These are phyloP conservation scores for Ploceus nigricollis DNA, from an alignment of 2,113 vertebrate species.

Conservation along the genomic window DNA sequence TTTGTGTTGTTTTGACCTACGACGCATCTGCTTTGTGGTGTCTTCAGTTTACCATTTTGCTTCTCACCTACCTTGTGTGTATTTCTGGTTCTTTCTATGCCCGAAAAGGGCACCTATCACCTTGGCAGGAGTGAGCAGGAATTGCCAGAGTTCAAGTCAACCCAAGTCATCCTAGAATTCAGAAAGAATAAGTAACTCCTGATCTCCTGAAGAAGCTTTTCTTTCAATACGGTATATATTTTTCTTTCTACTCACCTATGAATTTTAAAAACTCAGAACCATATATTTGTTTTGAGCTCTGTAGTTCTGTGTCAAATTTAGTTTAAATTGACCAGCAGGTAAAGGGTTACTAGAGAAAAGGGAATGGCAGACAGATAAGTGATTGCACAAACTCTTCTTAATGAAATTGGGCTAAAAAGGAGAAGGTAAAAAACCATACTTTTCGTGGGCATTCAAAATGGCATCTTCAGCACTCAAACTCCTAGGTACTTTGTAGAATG, in stretches of 20 bases:
- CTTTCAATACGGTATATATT: background rate
- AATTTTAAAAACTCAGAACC: background rate
- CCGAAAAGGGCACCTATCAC: background rate
- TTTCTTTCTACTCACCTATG: background rate
- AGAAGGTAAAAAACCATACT: rapidly evolving
- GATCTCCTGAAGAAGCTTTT: background rate
- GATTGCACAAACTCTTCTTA: background rate
- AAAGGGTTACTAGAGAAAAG: background rate
- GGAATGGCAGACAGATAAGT: background rate
- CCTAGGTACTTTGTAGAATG: background rate
- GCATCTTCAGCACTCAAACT: background rate
- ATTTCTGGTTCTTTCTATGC: background rate
- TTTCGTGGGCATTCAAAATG: background rate
- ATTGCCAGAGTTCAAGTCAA: background rate
- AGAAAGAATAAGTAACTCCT: background rate
- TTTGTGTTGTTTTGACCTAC: background rate
- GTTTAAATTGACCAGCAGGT: background rate
- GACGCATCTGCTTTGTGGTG: background rate
- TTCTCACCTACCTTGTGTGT: background rate
- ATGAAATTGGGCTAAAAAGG: background rate
- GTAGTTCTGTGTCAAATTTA: background rate
- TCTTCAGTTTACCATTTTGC: background rate
- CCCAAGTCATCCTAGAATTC: background rate
- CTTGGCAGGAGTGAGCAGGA: background rate
- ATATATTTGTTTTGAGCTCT: background rate